Conservation (phyloP, 1,140 invertebrate species). For the Ladona fulva region DNA sequence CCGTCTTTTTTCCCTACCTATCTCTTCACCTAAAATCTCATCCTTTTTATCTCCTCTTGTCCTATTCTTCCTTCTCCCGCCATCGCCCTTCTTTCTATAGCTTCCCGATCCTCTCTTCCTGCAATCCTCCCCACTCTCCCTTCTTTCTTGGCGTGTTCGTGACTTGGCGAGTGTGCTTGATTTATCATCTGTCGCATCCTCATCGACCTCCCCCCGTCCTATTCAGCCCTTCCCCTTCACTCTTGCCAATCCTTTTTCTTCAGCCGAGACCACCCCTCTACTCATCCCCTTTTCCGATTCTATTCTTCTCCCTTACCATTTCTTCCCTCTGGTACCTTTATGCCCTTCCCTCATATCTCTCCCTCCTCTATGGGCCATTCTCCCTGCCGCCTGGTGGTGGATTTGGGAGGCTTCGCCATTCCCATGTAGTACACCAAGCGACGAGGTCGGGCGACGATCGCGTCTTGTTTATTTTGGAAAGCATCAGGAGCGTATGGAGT, state of each 20-base stretch:
- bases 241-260: background rate
- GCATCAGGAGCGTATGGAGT: no score
- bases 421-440: background rate
- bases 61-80: no score
- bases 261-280: background rate
- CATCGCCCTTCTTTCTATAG: background rate
- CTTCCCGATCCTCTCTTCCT: background rate
- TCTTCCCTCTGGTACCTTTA: background rate
- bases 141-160: background rate
- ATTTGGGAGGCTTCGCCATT: background rate
- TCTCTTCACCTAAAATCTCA: no score
- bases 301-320: background rate
- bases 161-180: conserved; percentile 2
- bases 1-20: no score
- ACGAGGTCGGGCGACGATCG: no score
- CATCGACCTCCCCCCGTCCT: background rate
- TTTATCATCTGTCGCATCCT: conserved; percentile 4
- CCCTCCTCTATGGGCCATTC: background rate
- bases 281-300: background rate
- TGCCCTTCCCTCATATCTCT: background rate
- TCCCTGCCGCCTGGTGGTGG: background rate
- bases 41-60: background rate
- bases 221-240: background rate
- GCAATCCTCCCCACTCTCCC: background rate
- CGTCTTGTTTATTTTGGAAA: no score